Evolutionary conservation across 2,113 vertebrate species (phyloP).

Genomic region (Fregata magnificens): DNA sequence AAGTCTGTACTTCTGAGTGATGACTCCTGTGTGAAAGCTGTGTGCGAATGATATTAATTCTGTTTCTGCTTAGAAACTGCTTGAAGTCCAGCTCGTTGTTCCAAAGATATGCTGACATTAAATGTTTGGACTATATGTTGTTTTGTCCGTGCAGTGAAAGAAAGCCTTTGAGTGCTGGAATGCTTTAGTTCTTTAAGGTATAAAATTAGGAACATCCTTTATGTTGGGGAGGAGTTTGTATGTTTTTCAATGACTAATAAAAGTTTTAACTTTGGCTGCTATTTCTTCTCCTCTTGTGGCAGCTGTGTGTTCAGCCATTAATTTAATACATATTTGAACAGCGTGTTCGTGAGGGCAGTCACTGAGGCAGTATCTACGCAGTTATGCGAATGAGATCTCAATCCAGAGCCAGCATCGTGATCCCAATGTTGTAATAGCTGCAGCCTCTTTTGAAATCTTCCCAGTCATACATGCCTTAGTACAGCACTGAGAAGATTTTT

Average conservation of each 20-base stretch:
- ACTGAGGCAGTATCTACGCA: background rate
- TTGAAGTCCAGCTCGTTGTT: background rate
- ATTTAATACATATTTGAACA: background rate
- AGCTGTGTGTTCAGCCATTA: background rate
- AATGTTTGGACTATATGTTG: background rate
- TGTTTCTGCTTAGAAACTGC: background rate
- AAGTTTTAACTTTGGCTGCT: background rate
- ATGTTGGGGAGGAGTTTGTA: background rate
- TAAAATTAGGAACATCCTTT: background rate
- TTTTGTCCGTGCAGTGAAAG: background rate
- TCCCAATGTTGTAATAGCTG: background rate
- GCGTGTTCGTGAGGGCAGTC: background rate
- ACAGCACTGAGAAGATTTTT: background rate
- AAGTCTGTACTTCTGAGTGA: background rate
- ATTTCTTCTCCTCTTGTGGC: background rate
- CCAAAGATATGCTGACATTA: background rate
- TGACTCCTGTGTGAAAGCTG: background rate
- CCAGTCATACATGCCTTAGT: background rate
- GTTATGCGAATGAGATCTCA: background rate
- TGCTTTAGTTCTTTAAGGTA: background rate
- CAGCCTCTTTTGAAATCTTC: constrained; percentile 3
- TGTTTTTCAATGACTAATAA: background rate
- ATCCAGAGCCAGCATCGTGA: background rate
- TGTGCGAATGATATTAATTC: background rate
- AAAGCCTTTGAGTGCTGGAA: background rate